Conservation (phyloP, 2,888 invertebrate species). For the Andrena praecox region DNA sequence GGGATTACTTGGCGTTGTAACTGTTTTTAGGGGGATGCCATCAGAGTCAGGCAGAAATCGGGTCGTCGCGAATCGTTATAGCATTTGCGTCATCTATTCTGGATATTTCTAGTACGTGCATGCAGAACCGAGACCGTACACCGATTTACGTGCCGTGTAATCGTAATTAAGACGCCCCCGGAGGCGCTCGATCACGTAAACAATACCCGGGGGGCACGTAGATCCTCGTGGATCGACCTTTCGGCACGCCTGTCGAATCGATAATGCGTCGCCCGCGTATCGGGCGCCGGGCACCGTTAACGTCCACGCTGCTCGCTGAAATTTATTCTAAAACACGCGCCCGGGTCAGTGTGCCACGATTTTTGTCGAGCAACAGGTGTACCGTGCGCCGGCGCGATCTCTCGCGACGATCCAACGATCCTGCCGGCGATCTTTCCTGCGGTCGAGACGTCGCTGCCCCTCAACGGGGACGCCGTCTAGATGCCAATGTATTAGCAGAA, state of each 20-base stretch:
- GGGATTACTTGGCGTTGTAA: too few relatives aligned
- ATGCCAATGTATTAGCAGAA: too few relatives aligned
- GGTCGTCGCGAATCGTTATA: constrained; percentile 1
- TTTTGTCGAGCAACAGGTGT: constrained; percentile 70
- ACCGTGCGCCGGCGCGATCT: constrained; percentile 44
- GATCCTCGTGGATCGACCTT: constrained; percentile 56
- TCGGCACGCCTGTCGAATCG: constrained; percentile 59
- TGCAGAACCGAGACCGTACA: constrained; percentile 9
- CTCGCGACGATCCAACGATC: constrained; percentile 24
- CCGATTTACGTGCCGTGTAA: constrained; percentile 46
- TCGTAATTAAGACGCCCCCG: constrained; percentile 31
- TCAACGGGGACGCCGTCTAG: not conserved
- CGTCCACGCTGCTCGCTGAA: constrained; percentile 68
- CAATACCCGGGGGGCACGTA: constrained; percentile 50
- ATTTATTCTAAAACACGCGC: constrained; percentile 81
- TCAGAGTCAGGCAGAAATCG: too few relatives aligned
- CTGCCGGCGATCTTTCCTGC: not conserved
- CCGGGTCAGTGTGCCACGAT: constrained; percentile 81
- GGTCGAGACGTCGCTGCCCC: not conserved
- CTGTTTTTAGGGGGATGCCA: too few relatives aligned
- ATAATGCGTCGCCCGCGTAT: constrained; percentile 60
- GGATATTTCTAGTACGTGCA: not conserved
- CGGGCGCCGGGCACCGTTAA: constrained; percentile 75
- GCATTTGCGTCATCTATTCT: constrained; percentile 12
- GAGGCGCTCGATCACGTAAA: constrained; percentile 36